These are phyloP conservation scores for Apotomis betuletana DNA, from an alignment of 2,888 invertebrate species.

Conservation along the genomic window DNA sequence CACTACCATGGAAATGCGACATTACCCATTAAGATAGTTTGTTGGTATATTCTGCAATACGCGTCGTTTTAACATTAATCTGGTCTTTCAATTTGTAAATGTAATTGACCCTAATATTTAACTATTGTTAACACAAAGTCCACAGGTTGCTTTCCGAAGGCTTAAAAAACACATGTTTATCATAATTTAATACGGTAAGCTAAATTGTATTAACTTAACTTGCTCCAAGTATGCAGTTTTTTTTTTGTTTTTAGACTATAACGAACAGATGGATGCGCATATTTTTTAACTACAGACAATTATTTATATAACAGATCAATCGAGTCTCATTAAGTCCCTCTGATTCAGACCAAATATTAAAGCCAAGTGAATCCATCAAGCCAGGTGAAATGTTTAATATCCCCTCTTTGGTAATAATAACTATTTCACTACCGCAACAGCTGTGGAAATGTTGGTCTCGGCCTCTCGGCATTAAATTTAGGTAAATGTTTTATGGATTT, in stretches of 20 bases:
- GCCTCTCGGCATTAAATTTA: neutral
- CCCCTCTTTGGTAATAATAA: conserved; percentile 1
- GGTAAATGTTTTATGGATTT: neutral
- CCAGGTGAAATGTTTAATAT: neutral
- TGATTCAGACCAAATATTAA: neutral
- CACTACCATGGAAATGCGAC: neutral
- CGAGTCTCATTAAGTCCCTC: neutral
- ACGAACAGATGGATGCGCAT: neutral
- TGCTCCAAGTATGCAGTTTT: too few species aligned
- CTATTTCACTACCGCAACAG: conserved; percentile 7
- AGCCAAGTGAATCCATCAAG: neutral
- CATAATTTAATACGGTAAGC: too few species aligned
- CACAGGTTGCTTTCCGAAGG: too few species aligned
- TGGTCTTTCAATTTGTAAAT: too few species aligned
- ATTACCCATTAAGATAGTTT: neutral
- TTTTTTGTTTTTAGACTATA: too few species aligned
- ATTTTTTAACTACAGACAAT: neutral
- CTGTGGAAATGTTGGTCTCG: conserved; percentile 6
- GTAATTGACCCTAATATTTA: too few species aligned
- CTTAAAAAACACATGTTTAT: too few species aligned
- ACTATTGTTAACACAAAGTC: too few species aligned
- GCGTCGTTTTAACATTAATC: too few species aligned
- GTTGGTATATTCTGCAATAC: neutral
- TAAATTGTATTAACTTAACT: too few species aligned
- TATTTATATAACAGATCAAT: neutral